Evolutionary conservation across 2,113 vertebrate species (phyloP).

Genomic region (Trinectes maculatus): DNA sequence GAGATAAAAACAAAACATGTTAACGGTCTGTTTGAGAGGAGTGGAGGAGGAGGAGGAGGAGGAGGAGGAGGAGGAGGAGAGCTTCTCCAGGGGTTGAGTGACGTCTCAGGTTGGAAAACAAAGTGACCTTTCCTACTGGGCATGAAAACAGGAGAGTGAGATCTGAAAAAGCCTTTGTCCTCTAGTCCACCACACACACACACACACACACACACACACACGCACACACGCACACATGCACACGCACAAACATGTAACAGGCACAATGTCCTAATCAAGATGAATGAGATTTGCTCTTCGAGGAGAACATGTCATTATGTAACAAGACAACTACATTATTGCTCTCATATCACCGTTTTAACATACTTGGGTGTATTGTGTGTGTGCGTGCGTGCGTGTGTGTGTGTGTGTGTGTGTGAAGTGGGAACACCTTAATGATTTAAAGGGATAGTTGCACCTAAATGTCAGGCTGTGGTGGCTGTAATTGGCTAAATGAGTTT

Average conservation of each 20-base stretch:
- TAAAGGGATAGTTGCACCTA: constrained; percentile 35
- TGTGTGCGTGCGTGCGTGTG: background rate
- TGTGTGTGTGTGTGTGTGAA: background rate
- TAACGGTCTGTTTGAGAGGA: constrained; percentile 9
- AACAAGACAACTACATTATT: constrained; percentile 53
- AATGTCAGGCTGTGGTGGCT: constrained; percentile 59
- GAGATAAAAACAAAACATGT: constrained; percentile 1
- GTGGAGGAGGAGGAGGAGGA: constrained; percentile 4
- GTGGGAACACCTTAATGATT: constrained; percentile 32
- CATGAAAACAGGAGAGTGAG: constrained; percentile 24
- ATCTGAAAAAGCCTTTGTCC: constrained; percentile 47
- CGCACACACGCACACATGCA: background rate
- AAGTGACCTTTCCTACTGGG: constrained; percentile 44
- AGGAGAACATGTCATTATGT: constrained; percentile 44
- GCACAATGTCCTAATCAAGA: constrained; percentile 46
- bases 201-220: constrained; percentile 11
- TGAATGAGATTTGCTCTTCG: constrained; percentile 50
- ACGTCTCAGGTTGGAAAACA: constrained; percentile 17
- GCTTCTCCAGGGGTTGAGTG: constrained; percentile 24
- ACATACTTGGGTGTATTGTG: background rate
- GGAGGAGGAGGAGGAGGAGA: background rate
- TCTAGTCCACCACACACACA: constrained; percentile 35
- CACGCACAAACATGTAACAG: background rate
- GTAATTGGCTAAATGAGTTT: constrained; percentile 76
- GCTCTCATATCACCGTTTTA: constrained; percentile 30